Evolutionary conservation across 2,888 invertebrate genomes (phyloP), one percentile per base, ranked within the genome.

Genomic region (Pecten maximus): DNA sequence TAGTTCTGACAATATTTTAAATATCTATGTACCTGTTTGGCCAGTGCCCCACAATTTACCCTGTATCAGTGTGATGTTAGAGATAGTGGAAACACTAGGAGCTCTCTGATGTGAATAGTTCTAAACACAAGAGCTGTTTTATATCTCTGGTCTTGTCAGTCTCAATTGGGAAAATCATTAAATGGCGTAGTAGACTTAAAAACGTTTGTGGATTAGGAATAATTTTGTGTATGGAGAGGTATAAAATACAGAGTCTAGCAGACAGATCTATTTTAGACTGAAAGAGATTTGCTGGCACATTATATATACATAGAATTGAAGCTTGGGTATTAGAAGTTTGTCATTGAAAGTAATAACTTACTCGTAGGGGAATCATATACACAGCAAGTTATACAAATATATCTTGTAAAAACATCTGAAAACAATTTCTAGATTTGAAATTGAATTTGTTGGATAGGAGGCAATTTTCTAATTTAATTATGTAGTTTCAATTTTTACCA

Each of bases 141-240:
- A 74, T 74, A 74, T 74, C 74, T 54, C 19, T 74, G 28, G 35
- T 74, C 74, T 74, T 74, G 74, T 74, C 74, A 74, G 74, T 74
- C 74, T 74, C 74, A 74, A 74, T 74, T 74, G 74, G 74, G 74
- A 74, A 74, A 74, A 74, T 74, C 74, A 74, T 74, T 74, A 74
- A 74, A 74, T 35, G 35, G 74, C 74, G 23, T 74, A 44, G 12
- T 44, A 74, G 35, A 74, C 74, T 74, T 74, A 74, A 28, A n/a
- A 74, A 35, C 74, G 15, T 35, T 35, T 8, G 28, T 74, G 74
- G 74, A 74, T 74, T 74, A 74, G 74, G 28, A 74, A 74, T 74
- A 15, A 74, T 74, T 74, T 74, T 35, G 74, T 74, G 74, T 28
- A 74, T 74, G 74, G 74, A 28, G 74, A 74, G 74, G 28, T 23